These are phyloP conservation scores for Polydrusus cervinus DNA, from an alignment of 2,888 invertebrate species.

Conservation along the genomic window DNA sequence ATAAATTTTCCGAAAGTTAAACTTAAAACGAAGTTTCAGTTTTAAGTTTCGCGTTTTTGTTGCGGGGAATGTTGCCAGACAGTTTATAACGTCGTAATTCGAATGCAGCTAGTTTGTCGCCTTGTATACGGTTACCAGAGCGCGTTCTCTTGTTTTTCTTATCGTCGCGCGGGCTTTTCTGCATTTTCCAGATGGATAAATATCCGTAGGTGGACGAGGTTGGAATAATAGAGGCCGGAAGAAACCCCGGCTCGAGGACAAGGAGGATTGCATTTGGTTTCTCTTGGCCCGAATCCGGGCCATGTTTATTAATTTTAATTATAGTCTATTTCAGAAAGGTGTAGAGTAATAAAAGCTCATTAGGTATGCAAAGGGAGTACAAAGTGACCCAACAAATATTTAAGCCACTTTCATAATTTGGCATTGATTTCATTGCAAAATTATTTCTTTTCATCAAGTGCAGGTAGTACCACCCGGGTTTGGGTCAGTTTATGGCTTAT, in stretches of 20 bases:
- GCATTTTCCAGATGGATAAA: constrained; percentile 49
- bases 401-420: too few relatives aligned
- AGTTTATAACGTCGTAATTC: constrained; percentile 52
- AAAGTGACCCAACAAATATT: too few relatives aligned
- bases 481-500: too few relatives aligned
- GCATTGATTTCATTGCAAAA: too few relatives aligned
- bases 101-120: constrained; percentile 39
- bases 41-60: constrained; percentile 43
- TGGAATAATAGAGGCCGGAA: background rate
- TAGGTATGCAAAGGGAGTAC: too few relatives aligned
- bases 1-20: constrained; percentile 48
- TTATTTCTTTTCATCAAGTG: too few relatives aligned
- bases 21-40: constrained; percentile 44
- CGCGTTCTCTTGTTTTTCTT: constrained; percentile 41
- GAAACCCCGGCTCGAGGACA: background rate
- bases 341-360: too few relatives aligned
- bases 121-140: constrained; percentile 3
- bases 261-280: background rate
- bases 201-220: constrained; percentile 27
- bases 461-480: too few relatives aligned
- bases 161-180: constrained; percentile 33
- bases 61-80: constrained; percentile 43
- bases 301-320: too few relatives aligned
- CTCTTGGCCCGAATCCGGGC: too few relatives aligned
- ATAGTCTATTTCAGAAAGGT: too few relatives aligned